Conservation (phyloP, 2,888 invertebrate genomes). For the Acrobasis repandana region DNA sequence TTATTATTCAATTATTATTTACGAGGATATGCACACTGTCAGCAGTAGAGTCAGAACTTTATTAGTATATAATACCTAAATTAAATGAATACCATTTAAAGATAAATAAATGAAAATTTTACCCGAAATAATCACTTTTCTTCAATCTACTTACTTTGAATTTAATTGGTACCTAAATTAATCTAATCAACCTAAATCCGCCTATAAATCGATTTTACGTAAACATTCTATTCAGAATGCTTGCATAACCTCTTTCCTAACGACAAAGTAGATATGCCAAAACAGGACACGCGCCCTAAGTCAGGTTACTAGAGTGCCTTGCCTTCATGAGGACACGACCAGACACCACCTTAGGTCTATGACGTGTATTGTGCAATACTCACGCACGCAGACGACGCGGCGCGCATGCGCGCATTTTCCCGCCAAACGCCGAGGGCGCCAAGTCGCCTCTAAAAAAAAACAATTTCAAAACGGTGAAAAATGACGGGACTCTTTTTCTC, state of each 20-base stretch:
- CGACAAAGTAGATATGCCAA: constrained; percentile 5
- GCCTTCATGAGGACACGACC: constrained; percentile 14
- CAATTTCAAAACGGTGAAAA: constrained; percentile 29
- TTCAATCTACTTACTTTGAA: not conserved
- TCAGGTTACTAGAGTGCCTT: constrained; percentile 14
- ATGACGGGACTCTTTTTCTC: constrained; percentile 24
- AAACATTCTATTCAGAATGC: constrained; percentile 1
- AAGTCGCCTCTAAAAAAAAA: constrained; percentile 52
- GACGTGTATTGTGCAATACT: constrained; percentile 68
- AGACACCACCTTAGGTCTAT: constrained; percentile 23
- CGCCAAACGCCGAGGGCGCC: constrained; percentile 66
- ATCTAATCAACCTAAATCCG: not conserved
- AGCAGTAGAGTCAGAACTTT: too few relatives aligned
- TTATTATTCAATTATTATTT: too few relatives aligned
- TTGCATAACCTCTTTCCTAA: constrained; percentile 11
- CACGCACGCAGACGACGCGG: constrained; percentile 58
- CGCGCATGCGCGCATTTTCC: constrained; percentile 75
- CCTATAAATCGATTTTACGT: constrained; percentile 13
- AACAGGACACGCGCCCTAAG: constrained; percentile 16
- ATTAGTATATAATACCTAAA: too few relatives aligned
- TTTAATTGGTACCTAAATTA: not conserved
- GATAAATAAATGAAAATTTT: too few relatives aligned
- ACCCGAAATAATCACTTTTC: too few relatives aligned
- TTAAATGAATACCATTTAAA: too few relatives aligned
- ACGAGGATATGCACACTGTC: too few relatives aligned